Conservation (phyloP, 1,140 invertebrate genomes). For the Harpegnathos saltator region DNA sequence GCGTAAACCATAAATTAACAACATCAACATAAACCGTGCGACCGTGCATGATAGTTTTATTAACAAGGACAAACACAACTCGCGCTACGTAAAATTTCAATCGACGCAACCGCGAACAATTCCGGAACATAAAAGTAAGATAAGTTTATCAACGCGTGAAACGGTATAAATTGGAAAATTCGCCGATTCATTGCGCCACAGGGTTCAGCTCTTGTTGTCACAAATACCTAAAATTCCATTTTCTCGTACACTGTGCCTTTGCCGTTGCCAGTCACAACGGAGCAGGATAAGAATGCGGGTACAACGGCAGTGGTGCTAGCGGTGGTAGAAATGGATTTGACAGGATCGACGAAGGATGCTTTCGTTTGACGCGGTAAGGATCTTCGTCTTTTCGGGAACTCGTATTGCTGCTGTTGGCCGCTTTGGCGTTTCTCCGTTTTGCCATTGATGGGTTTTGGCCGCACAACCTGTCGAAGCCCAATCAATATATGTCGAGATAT, state of each 20-base stretch:
- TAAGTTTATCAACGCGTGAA: too few species aligned
- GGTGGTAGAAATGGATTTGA: slow-evolving; percentile 69
- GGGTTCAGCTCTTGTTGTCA: too few species aligned
- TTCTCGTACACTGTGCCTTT: slow-evolving; percentile 67
- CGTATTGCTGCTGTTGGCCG: slow-evolving; percentile 61
- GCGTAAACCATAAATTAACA: too few species aligned
- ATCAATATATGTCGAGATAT: too few species aligned
- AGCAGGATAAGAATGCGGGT: slow-evolving; percentile 53
- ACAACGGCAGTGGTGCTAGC: slow-evolving; percentile 56
- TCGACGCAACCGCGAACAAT: too few species aligned
- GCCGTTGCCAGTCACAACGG: slow-evolving; percentile 50
- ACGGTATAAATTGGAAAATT: too few species aligned
- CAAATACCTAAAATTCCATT: slow-evolving; percentile 54
- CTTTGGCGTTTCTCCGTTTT: slow-evolving; percentile 66
- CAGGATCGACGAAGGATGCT: slow-evolving; percentile 52
- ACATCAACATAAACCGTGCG: too few species aligned
- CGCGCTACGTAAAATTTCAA: too few species aligned
- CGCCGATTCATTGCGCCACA: too few species aligned
- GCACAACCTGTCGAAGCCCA: slow-evolving; percentile 72
- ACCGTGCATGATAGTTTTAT: too few species aligned
- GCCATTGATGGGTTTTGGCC: slow-evolving; percentile 49
- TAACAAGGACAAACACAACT: too few species aligned
- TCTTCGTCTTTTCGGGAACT: slow-evolving; percentile 69
- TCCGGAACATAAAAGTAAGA: too few species aligned
- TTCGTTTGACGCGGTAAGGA: slow-evolving; percentile 67